Evolutionary conservation across 1,140 invertebrate species (phyloP), one percentile per base, ranked within the genome.

Genomic region (Tetragonula clypearis): DNA sequence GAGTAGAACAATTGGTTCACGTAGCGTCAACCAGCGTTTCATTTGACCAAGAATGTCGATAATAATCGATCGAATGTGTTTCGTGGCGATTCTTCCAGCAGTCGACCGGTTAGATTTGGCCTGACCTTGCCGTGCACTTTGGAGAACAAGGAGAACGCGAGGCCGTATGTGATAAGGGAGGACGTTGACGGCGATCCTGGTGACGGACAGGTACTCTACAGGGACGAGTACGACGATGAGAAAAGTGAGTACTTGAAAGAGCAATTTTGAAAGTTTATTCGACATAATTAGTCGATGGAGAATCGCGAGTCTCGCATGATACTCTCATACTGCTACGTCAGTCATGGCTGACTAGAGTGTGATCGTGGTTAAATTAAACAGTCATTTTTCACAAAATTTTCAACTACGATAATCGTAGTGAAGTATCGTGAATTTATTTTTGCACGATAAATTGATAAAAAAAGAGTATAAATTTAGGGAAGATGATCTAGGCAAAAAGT

Each of bases 121-220:
- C 94, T 97, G 73, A 95, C 96, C 56, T 93, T 98, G 86, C 96
- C 97, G 65, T 97, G 96, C 94, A 96, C 96, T 14, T 92, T 97
- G 91, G 97, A 98, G 93, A 98, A 98, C 94, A 98, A 98, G 93
- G 97, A 98, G 95, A 98, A 98, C 91, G 96, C 97, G 41, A 96
- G 97, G 85, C 97, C 97, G n/a, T 97, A 96, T 95, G 95, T 96
- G 75, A 96, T 96, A 90, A 95, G 96, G 71, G 96, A 96, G 90
- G 96, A 96, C 86, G 95, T 94, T 84, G 96, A 96, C 87, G 95
- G 95, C 85, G 96, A 96, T 81, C 95, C 95, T 60, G 95, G 95
- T 35, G 96, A 97, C 90, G 97, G 97, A 26, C 96, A 97, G 26
- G 97, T 97, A 77, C 95, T 97, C 56, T 97, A 97, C 93, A 96